Conservation (phyloP, 2,888 invertebrate genomes). For the Encarsia formosa region DNA sequence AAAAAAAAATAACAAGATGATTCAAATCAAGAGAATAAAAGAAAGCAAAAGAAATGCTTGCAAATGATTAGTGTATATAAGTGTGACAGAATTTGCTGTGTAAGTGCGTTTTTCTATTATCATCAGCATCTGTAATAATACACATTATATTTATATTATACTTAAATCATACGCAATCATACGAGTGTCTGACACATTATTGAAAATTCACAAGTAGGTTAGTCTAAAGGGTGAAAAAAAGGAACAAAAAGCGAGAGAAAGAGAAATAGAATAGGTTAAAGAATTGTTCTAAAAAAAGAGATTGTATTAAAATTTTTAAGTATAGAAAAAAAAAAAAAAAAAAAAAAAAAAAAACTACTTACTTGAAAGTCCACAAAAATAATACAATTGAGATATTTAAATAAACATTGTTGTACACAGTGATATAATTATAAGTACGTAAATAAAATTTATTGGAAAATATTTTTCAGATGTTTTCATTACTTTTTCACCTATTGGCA, state of each 20-base stretch:
- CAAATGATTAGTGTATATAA: slow-evolving; percentile 18
- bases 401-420: slow-evolving; percentile 52
- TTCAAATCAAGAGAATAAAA: too few species aligned
- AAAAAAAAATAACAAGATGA: too few species aligned
- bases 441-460: slow-evolving; percentile 53
- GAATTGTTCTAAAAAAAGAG: too few species aligned
- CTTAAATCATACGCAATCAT: slow-evolving; percentile 38
- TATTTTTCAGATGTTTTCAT: slow-evolving; percentile 29
- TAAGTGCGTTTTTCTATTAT: slow-evolving; percentile 31
- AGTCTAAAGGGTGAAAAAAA: slow-evolving; percentile 19
- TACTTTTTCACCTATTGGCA: neutral
- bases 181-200: slow-evolving; percentile 43
- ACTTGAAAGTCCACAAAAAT: slow-evolving; percentile 45
- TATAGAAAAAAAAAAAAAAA: slow-evolving; percentile 26
- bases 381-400: slow-evolving; percentile 50
- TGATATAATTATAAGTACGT: slow-evolving; percentile 53
- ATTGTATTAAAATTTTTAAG: too few species aligned
- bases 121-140: slow-evolving; percentile 20
- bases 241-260: too few species aligned
- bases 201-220: slow-evolving; percentile 41
- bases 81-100: slow-evolving; percentile 30
- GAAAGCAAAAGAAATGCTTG: slow-evolving; percentile 10
- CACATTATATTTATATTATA: slow-evolving; percentile 23
- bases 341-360: too few species aligned
- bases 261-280: too few species aligned